Percentiles rank a stretch among this genome's conserved stretches.
phyloP scores from a whole-genome alignment of 2,113 vertebrate genomes.

The Eclectus roratus region DNA sequence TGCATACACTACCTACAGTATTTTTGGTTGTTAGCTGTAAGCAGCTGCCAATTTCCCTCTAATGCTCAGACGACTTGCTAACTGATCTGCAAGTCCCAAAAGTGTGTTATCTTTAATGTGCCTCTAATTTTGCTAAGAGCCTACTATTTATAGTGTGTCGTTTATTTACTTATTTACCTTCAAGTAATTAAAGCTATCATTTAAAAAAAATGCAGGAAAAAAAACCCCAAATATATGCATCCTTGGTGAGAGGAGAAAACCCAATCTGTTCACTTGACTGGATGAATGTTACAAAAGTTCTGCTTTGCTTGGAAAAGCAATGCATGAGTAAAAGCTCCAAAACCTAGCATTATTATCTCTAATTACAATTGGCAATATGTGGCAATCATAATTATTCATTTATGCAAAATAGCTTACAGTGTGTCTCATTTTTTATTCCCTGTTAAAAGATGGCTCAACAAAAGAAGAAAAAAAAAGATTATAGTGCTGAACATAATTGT shows the following conservation, averaged over 20 bases:
- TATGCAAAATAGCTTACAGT: constrained; percentile 69
- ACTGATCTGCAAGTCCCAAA: constrained; percentile 66
- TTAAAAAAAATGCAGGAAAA: neutral
- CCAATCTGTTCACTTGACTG: neutral
- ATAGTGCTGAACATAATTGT: constrained; percentile 48
- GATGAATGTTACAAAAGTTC: constrained; percentile 32
- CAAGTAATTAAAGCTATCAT: constrained; percentile 53
- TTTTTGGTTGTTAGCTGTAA: constrained; percentile 60
- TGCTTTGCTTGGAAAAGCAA: constrained; percentile 50
- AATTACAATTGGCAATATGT: constrained; percentile 72
- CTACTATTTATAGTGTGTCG: constrained; percentile 58
- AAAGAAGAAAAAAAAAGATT: constrained; percentile 47
- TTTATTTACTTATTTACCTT: constrained; percentile 68
- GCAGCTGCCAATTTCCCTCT: constrained; percentile 61
- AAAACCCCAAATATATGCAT: neutral
- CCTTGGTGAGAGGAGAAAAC: neutral
- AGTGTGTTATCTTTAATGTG: constrained; percentile 69
- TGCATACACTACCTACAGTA: constrained; percentile 54
- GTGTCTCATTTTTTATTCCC: constrained; percentile 68
- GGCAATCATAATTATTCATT: constrained; percentile 70
- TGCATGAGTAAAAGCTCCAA: constrained; percentile 53
- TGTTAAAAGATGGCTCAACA: constrained; percentile 59
- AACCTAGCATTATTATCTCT: constrained; percentile 63
- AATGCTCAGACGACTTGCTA: constrained; percentile 52
- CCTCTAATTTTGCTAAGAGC: constrained; percentile 68